Base-by-base conservation (phyloP, 2,113 vertebrate genomes). In the Pionites leucogaster region DNA sequence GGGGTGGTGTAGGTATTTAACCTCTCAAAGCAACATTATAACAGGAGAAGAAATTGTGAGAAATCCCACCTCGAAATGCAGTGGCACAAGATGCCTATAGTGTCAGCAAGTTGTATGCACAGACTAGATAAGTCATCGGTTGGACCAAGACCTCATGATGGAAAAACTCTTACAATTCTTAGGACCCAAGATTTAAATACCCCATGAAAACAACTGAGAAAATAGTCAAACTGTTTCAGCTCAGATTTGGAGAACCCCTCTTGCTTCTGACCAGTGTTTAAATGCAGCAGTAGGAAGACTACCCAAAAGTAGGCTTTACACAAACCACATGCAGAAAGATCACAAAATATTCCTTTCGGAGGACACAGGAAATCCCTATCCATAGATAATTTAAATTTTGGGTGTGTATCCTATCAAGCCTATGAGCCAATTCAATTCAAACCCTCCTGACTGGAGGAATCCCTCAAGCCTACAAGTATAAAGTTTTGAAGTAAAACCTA, bases 271-370 rank as follows among this genome's bases (percentile, higher is more conserved):
- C 25, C 33, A 24, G 35, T 49, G 16, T 84, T 78, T 33, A 87
- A 75, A 15, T 1, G 2, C 15, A 57, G 3, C 33, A 10, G 28
- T 29, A 60, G 19, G 31, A 75, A 63, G 11, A 60, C 7, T 65
- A 62, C 11, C 7, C 23, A 44, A 64, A 88, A 75, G 55, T 1
- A 64, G 25, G 31, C 16, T 14, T 67, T 68, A 55, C 9, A 46
- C 5, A 65, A 53, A 13, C 6, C 5, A 11, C 0, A 0, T 0
- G 0, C 33, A 76, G 55, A 53, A 95, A 78, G 27, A 75, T 5
- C 42, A 68, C 20, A 28, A 37, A 17, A 60, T 16, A 81, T 10
- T 52, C 33, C 44, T 63, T 2, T 24, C 1, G 1, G 29, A 67
- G 18, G 35, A 71, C 17, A 8, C 1, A 1, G 11, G 24, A 82